phyloP scores from a whole-genome alignment of 2,888 invertebrate species.

The Spialia ferax region DNA sequence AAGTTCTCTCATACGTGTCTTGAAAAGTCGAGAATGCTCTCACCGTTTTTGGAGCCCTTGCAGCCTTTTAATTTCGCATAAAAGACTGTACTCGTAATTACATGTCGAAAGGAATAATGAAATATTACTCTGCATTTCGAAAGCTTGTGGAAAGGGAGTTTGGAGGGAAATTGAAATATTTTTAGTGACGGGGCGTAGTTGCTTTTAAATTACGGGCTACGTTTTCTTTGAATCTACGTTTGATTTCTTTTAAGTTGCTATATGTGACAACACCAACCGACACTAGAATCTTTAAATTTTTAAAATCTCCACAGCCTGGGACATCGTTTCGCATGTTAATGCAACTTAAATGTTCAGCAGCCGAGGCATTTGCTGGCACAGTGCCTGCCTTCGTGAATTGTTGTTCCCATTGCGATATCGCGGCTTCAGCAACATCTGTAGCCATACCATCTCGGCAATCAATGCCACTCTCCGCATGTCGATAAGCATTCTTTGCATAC shows the following conservation, averaged over 20 bases:
- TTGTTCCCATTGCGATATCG: conserved; percentile 49
- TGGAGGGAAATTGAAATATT: no score
- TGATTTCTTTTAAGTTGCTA: conserved; percentile 16
- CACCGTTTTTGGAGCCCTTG: conserved; percentile 53
- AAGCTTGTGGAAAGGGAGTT: background rate
- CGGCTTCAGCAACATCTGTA: conserved; percentile 44
- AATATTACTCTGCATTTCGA: conserved; percentile 21
- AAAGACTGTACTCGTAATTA: conserved; percentile 29
- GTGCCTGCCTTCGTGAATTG: conserved; percentile 66
- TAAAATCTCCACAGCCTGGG: conserved; percentile 52
- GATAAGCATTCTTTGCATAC: conserved; percentile 21
- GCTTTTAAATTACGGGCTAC: background rate
- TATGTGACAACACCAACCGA: conserved; percentile 25
- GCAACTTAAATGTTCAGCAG: conserved; percentile 48
- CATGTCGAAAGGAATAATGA: conserved; percentile 28
- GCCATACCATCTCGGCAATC: conserved; percentile 16
- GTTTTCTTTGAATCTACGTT: conserved; percentile 14
- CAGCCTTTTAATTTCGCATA: conserved; percentile 46
- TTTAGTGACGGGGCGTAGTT: background rate
- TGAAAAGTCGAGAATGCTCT: conserved; percentile 65
- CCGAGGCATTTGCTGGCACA: conserved; percentile 68
- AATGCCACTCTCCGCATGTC: conserved; percentile 19
- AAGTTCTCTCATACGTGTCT: conserved; percentile 80
- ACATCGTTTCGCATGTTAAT: conserved; percentile 49
- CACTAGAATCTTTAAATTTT: conserved; percentile 40